Evolutionary conservation across 2,113 vertebrate genomes (phyloP).

Genomic region (Elephas maximus): DNA sequence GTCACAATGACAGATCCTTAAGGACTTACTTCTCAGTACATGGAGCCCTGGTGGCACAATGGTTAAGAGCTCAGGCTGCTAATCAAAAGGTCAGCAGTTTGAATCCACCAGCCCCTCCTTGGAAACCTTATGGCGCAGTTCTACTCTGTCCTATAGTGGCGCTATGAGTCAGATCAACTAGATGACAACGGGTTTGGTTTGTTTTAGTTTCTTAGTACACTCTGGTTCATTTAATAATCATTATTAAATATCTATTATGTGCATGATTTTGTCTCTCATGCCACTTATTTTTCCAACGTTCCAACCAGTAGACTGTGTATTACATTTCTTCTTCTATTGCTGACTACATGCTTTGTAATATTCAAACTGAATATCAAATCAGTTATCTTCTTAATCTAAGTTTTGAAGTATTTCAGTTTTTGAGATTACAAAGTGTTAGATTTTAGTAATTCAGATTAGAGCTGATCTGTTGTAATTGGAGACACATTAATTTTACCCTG

Average conservation of each 20-base stretch:
- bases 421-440: not conserved
- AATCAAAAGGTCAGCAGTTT: too few species aligned
- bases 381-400: not conserved
- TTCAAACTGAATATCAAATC: not conserved
- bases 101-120: too few species aligned
- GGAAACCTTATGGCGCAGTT: too few species aligned
- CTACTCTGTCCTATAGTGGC: too few species aligned
- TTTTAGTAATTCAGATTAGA: not conserved
- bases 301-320: not conserved
- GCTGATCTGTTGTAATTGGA: not conserved
- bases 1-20: not conserved
- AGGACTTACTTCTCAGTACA: not conserved
- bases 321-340: not conserved
- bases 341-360: not conserved
- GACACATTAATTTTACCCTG: conserved; percentile 56
- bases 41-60: too few species aligned
- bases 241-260: not conserved
- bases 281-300: not conserved
- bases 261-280: not conserved
- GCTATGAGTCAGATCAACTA: too few species aligned
- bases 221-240: not conserved
- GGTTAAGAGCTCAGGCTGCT: too few species aligned
- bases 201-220: too few species aligned
- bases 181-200: too few species aligned
- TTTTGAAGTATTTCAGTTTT: not conserved